phyloP scores from a whole-genome alignment of 2,888 invertebrate species.

The Hyposoter didymator region DNA sequence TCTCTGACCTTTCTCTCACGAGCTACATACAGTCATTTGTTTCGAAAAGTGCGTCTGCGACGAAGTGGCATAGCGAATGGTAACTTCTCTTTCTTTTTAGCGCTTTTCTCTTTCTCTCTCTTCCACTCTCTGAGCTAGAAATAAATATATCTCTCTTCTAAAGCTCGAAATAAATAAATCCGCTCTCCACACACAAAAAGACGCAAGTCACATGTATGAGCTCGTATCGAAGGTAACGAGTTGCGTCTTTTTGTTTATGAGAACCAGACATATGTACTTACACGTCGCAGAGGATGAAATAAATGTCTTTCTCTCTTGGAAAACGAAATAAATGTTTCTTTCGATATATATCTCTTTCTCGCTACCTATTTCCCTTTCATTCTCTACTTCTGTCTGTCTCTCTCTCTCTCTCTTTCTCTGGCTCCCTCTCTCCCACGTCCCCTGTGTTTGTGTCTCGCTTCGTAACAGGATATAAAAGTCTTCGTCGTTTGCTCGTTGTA shows the following conservation, averaged over 20 bases:
- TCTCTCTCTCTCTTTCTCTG: not conserved
- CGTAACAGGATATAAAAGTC: constrained; percentile 14
- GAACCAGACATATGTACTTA: constrained; percentile 3
- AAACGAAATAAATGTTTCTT: constrained; percentile 6
- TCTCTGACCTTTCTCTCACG: constrained; percentile 33
- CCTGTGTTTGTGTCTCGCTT: constrained; percentile 5
- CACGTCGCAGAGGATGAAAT: constrained; percentile 9
- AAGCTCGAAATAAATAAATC: constrained; percentile 6
- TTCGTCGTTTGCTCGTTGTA: constrained; percentile 5
- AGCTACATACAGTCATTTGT: constrained; percentile 61
- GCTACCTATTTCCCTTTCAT: not conserved
- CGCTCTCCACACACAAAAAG: not conserved
- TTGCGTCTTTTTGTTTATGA: constrained; percentile 10
- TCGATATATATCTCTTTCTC: constrained; percentile 14
- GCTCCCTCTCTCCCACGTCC: too few relatives aligned
- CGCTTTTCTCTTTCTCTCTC: constrained; percentile 18
- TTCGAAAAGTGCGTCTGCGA: constrained; percentile 70
- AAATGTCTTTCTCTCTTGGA: constrained; percentile 37
- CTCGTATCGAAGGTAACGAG: constrained; percentile 3
- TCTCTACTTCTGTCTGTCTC: not conserved
- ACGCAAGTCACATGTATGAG: not conserved
- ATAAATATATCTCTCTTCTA: constrained; percentile 5
- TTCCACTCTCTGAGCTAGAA: constrained; percentile 5
- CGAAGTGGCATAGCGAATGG: constrained; percentile 66
- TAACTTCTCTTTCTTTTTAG: constrained; percentile 36